Percentiles rank a stretch among this genome's conserved stretches.
Conservation (phyloP, 2,113 vertebrate species). For the Microcebus murinus region DNA sequence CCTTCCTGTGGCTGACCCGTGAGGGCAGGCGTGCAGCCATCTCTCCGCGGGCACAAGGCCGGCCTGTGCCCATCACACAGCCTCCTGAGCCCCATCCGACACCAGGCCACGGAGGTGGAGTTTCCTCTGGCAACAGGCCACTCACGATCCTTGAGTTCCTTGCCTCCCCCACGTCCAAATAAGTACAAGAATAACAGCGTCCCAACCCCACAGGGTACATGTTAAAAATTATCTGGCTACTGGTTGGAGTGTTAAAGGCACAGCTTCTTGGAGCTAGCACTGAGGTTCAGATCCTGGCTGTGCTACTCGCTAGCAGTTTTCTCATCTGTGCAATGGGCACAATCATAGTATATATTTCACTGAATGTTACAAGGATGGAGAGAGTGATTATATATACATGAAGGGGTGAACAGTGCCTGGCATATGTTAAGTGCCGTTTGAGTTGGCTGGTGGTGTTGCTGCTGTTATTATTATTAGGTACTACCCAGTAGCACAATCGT, state of each 20-base stretch:
- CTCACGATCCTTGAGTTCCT: background rate
- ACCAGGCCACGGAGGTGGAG: slow-evolving; percentile 8
- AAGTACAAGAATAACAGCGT: background rate
- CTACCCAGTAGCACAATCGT: background rate
- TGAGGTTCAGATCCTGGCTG: background rate
- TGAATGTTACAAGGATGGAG: background rate
- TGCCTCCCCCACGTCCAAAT: background rate
- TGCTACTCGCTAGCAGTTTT: background rate
- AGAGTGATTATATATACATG: background rate
- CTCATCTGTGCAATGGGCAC: slow-evolving; percentile 19
- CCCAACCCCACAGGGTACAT: background rate
- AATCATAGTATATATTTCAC: background rate
- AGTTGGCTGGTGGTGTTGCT: too few species aligned
- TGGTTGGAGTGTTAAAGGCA: background rate
- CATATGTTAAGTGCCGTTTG: background rate
- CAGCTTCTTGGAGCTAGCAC: background rate
- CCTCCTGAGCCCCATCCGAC: background rate
- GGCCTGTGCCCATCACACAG: rapidly evolving
- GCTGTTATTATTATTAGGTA: background rate
- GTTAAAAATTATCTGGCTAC: background rate
- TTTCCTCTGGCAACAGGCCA: slow-evolving; percentile 58
- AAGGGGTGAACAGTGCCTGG: background rate
- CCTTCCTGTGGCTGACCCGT: slow-evolving; percentile 34
- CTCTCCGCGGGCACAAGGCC: background rate
- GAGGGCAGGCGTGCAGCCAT: background rate